phyloP scores from a whole-genome alignment of 2,888 invertebrate species.

The Cenopis cana region DNA sequence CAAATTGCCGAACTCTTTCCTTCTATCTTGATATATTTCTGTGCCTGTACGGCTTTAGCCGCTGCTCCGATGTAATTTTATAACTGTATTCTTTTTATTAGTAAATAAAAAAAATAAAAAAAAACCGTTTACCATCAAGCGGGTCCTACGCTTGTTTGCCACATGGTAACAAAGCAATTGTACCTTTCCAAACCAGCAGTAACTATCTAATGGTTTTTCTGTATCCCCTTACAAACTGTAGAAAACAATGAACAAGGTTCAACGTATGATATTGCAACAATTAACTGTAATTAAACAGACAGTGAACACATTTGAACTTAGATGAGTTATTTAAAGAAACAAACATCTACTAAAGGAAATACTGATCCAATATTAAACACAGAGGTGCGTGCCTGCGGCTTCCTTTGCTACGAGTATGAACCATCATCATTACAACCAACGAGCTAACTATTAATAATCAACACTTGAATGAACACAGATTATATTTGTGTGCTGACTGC shows the following conservation, averaged over 20 bases:
- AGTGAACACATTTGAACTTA: constrained; percentile 1
- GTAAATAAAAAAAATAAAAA: no score
- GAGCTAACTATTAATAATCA: constrained; percentile 16
- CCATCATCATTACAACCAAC: constrained; percentile 24
- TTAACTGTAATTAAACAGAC: constrained; percentile 3
- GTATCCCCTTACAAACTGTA: no score
- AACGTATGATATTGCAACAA: background rate
- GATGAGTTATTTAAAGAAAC: constrained; percentile 28
- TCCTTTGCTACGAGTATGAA: constrained; percentile 14
- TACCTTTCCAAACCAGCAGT: no score
- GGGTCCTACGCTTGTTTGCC: no score
- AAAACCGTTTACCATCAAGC: no score
- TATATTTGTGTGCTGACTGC: background rate
- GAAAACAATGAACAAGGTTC: background rate
- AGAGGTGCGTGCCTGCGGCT: constrained; percentile 4
- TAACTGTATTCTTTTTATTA: no score
- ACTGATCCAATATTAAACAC: constrained; percentile 15
- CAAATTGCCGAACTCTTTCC: no score
- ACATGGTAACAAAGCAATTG: no score
- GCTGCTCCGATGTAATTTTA: no score
- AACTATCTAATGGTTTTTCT: no score
- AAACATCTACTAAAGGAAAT: constrained; percentile 11
- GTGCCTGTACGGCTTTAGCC: no score
- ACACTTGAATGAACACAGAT: constrained; percentile 17
- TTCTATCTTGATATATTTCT: no score